These are phyloP conservation scores for Perodicticus potto DNA, from an alignment of 2,797 vertebrate genomes.

Conservation along the genomic window DNA sequence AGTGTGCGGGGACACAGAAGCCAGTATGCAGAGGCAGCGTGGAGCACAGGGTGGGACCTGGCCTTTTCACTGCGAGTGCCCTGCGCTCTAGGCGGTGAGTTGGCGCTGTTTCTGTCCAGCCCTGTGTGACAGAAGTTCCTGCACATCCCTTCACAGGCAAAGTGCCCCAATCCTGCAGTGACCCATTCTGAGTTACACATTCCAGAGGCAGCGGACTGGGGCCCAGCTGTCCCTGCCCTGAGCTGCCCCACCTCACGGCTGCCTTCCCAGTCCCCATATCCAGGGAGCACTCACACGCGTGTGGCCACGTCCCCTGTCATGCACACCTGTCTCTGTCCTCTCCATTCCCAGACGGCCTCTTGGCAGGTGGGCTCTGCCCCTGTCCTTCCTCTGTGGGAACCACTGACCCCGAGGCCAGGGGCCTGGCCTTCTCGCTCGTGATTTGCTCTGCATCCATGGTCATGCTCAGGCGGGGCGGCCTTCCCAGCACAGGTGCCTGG, in stretches of 20 bases:
- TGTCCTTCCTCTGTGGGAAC: background rate
- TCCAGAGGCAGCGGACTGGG: background rate
- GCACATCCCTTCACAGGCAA: background rate
- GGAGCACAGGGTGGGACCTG: fast-evolving
- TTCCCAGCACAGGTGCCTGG: background rate
- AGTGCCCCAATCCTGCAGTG: no score
- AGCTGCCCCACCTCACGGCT: background rate
- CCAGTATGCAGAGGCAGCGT: fast-evolving
- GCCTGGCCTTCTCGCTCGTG: background rate
- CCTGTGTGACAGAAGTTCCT: background rate
- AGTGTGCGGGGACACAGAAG: background rate
- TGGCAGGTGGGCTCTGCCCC: background rate
- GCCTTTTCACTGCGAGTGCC: no score
- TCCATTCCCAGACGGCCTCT: background rate
- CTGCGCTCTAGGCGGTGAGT: background rate
- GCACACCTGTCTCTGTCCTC: background rate
- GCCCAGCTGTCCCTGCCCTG: background rate
- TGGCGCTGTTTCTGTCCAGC: background rate
- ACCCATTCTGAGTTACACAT: background rate
- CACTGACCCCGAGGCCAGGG: background rate
- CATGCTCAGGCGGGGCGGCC: no score
- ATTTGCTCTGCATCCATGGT: background rate
- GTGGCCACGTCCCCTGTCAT: background rate
- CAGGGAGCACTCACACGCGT: background rate
- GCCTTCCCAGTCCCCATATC: no score